Evolutionary conservation across 1,140 invertebrate genomes (phyloP).

Genomic region (Lamellibrachia luymesi): DNA sequence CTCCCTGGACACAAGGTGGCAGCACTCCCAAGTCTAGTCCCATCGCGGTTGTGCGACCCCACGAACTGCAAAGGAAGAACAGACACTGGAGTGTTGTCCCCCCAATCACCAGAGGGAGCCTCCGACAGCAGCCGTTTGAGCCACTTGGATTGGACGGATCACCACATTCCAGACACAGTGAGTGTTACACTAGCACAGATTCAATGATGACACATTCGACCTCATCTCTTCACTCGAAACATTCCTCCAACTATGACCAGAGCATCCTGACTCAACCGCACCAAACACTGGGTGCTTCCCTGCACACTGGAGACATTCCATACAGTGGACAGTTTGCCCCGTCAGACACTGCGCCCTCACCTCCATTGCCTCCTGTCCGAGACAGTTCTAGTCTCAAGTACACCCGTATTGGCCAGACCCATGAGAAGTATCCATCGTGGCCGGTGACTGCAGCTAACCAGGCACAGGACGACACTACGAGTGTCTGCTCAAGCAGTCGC

Average conservation of each 20-base stretch:
- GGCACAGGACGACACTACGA: neutral
- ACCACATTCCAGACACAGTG: neutral
- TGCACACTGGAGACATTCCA: neutral
- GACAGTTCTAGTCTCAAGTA: neutral
- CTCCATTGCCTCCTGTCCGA: neutral
- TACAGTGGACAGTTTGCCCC: neutral
- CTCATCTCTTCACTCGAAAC: neutral
- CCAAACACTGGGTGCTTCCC: neutral
- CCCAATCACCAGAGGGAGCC: neutral
- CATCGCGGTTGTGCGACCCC: neutral
- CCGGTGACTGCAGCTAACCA: neutral
- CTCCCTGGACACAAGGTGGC: neutral
- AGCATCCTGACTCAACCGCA: neutral
- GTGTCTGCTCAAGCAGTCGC: neutral
- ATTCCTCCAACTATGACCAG: neutral
- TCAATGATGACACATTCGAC: neutral
- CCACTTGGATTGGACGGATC: neutral
- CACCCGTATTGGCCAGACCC: neutral
- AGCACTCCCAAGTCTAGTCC: neutral
- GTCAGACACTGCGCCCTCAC: neutral
- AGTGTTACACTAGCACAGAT: neutral
- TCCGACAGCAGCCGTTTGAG: neutral
- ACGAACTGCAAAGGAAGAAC: neutral
- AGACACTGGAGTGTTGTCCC: neutral
- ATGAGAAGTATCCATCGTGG: neutral